phyloP scores from a whole-genome alignment of 2,888 invertebrate genomes.

The Odontothrips loti region DNA sequence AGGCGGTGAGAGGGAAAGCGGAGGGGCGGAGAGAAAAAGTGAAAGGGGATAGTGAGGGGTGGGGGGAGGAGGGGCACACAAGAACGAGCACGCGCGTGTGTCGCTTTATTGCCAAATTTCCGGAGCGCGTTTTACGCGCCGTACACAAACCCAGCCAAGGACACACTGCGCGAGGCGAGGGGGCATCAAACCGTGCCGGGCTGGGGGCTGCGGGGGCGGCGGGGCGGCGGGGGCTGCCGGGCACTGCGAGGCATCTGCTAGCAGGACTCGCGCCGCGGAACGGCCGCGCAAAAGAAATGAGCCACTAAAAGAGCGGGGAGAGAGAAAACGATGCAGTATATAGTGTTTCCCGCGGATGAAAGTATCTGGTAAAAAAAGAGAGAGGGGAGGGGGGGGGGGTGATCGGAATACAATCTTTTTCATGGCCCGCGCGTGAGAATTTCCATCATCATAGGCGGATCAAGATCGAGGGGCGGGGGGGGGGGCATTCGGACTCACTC shows the following conservation, averaged over 20 bases:
- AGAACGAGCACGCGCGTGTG: not conserved
- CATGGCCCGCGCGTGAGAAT: not conserved
- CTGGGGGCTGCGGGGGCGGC: too few relatives aligned
- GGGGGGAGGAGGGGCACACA: not conserved
- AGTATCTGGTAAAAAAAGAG: not conserved
- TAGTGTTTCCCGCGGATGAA: not conserved
- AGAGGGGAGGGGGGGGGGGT: not conserved
- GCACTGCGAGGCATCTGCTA: too few relatives aligned
- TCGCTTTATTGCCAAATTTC: constrained; percentile 6
- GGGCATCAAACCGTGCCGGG: too few relatives aligned
- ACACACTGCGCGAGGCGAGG: too few relatives aligned
- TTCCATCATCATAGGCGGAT: constrained; percentile 3
- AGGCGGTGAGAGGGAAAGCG: not conserved
- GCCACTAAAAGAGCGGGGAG: too few relatives aligned
- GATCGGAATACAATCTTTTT: not conserved
- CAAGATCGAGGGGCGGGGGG: not conserved
- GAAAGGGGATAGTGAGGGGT: not conserved
- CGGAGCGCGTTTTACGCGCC: constrained; percentile 1
- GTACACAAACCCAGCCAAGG: not conserved
- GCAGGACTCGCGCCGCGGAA: too few relatives aligned
- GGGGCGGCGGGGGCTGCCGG: too few relatives aligned
- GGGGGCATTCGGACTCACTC: not conserved
- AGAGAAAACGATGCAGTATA: too few relatives aligned
- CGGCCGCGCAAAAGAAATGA: too few relatives aligned
- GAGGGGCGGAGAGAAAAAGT: not conserved